Evolutionary conservation across 1,140 invertebrate genomes (phyloP).

Genomic region (Tetragnatha versicolor): DNA sequence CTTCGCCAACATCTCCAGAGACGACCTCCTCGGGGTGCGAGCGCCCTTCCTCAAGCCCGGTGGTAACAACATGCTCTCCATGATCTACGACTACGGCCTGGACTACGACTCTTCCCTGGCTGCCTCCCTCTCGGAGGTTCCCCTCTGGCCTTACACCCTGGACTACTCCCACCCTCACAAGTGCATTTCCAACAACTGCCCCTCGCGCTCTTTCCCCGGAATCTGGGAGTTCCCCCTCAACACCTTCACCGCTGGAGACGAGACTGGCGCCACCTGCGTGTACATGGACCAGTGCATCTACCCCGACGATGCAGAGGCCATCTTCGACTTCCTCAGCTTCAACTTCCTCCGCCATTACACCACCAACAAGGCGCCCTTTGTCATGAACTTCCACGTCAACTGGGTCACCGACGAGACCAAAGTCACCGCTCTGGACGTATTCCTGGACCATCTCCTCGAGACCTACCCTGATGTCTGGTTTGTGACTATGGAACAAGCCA

Average conservation of each 20-base stretch:
- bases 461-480: constrained; percentile 87
- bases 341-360: constrained; percentile 73
- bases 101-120: constrained; percentile 91
- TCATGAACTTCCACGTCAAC: constrained; percentile 93
- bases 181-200: constrained; percentile 86
- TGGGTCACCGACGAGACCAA: constrained; percentile 91
- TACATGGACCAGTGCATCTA: constrained; percentile 91
- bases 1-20: constrained; percentile 75
- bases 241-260: constrained; percentile 85
- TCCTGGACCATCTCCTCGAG: constrained; percentile 79
- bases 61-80: constrained; percentile 58
- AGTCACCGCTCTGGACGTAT: constrained; percentile 82
- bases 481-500: constrained; percentile 84
- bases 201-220: constrained; percentile 87
- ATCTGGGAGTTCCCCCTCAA: constrained; percentile 94
- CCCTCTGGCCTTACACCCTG: constrained; percentile 94
- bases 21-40: constrained; percentile 70
- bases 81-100: constrained; percentile 78
- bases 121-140: constrained; percentile 78
- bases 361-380: constrained; percentile 78
- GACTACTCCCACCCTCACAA: constrained; percentile 91
- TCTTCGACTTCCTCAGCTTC: constrained; percentile 88
- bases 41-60: constrained; percentile 62
- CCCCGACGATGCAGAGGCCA: constrained; percentile 84
- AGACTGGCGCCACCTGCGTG: constrained; percentile 88